Base-by-base conservation (phyloP, 2,113 vertebrate genomes). In the Blennius ocellaris region DNA sequence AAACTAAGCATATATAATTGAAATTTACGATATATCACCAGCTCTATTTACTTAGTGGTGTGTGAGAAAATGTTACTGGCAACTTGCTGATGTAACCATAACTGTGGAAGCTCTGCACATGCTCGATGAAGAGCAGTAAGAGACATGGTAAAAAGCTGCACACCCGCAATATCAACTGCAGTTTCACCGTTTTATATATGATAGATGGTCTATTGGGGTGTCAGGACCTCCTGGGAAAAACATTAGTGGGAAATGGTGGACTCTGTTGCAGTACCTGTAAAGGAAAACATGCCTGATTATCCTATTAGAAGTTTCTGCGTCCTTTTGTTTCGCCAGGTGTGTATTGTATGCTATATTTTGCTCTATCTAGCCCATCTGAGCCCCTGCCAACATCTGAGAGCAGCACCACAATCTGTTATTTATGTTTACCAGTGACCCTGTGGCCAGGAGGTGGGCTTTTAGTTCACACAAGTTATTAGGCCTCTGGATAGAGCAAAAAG, bases 351-450 rank as follows among this genome's bases (percentile, higher is more conserved):
- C 82, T 47, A 68, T 84, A 78, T 74, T 63, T 59, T 78, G 75
- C 88, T 89, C 57, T 88, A 89, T 90, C 90, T 64, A 30, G 38
- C 72, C 81, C 76, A 84, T 93, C 92, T 94, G 88, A 80, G 77
- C 90, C 86, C 79, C 89, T 88, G 88, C 92, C 89, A 93, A 82
- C 92, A 88, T 76, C 85, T 81, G 91, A 91, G 86, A 83, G 49
- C 37, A 86, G 82, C 75, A 71, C 84, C 56, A 78, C 82, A 78
- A 84, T 87, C 81, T 87, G 88, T 93, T 93, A 94, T 93, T 93
- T 94, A 94, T 94, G 93, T 94, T 95, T 91, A 80, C 84, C 85
- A 90, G 90, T 94, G 93, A 87, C 93, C 83, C 80, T 89, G 88
- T 92, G 89, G 92, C 93, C 93, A 86, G 91, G 90, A 90, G 92